Base-by-base conservation (phyloP, 2,888 invertebrate species). In the Mechanitis messenoides region DNA sequence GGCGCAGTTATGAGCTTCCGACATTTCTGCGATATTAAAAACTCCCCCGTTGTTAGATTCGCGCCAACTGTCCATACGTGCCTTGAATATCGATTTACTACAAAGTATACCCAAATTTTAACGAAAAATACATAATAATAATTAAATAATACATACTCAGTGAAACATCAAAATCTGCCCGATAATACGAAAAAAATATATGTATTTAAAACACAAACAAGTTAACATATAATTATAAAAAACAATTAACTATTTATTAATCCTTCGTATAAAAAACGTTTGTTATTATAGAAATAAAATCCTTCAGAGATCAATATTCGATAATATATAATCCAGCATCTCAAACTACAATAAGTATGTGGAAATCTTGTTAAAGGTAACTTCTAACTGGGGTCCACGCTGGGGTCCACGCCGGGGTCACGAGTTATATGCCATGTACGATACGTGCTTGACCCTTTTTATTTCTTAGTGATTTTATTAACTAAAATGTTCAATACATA, bases 21-120 rank as follows among this genome's bases (percentile, higher is more conserved):
- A 76, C 84, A 85, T 87, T 84, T 84, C 84, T 71, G 61, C 64
- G 71, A 86, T 80, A 87, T 88, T 87, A 87, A 86, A 87, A 76
- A 9, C 73, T 70, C 72, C 75, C 50, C 72, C 71, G 58, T 60
- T 59, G 50, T 56, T 58, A 63, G 63, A 61, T 59, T 61, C 62
- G 57, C 55, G 57, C 56, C 60, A 53, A 56, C 54, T 46, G 70
- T 75, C 74, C 68, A 76, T 74, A 84, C 86, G 85, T 86, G 84
- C 79, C 74, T 68, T 45, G 80, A 83, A 80, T 84, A 57, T 61
- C 20, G 42, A 63, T 33, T 33, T 46, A 12, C n/a, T 56, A 5
- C 42, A 7, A 42, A 9, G 11, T 50, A 4, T 20, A 50, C 50
- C 3, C 28, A 6, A 50, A 50, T 50, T 50, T 28, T 3, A 31